phyloP scores from a whole-genome alignment of 1,140 invertebrate species.

The Drosophila seguyi region DNA sequence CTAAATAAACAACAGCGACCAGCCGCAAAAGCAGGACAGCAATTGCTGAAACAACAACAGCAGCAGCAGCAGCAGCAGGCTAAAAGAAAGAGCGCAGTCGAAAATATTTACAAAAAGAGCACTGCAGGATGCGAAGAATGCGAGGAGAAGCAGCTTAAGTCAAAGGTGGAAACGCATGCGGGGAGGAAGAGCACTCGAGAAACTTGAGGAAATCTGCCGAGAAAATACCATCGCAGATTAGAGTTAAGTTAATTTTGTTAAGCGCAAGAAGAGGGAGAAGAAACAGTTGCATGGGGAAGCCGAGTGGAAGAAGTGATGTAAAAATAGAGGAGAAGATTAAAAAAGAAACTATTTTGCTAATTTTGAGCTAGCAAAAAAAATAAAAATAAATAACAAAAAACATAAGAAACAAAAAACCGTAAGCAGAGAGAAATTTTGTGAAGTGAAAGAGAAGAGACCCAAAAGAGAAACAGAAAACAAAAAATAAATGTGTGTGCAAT shows the following conservation, averaged over 20 bases:
- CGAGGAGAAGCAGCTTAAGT: constrained; percentile 15
- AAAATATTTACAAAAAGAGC: constrained; percentile 63
- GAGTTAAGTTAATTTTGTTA: constrained; percentile 51
- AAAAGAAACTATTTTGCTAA: constrained; percentile 49
- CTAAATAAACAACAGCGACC: constrained; percentile 56
- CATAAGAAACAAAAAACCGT: background rate
- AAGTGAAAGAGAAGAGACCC: constrained; percentile 38
- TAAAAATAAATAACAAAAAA: background rate
- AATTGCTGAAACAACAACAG: constrained; percentile 17
- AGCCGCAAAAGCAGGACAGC: constrained; percentile 16
- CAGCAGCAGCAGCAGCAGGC: constrained; percentile 21
- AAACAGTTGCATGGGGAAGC: constrained; percentile 27
- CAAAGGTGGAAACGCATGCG: constrained; percentile 18
- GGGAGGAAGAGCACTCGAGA: constrained; percentile 5
- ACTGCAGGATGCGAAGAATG: constrained; percentile 36
- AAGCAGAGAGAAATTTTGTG: constrained; percentile 48
- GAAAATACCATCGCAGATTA: constrained; percentile 38
- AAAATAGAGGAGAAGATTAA: constrained; percentile 42
- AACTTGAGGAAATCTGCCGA: constrained; percentile 43
- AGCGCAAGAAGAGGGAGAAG: constrained; percentile 13
- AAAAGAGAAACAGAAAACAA: constrained; percentile 35
- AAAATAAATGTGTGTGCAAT: constrained; percentile 67
- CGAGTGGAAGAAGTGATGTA: constrained; percentile 32
- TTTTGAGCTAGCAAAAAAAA: constrained; percentile 43
- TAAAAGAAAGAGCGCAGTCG: constrained; percentile 33